phyloP scores from a whole-genome alignment of 2,888 invertebrate species.

The Oxystoma pomonae region DNA sequence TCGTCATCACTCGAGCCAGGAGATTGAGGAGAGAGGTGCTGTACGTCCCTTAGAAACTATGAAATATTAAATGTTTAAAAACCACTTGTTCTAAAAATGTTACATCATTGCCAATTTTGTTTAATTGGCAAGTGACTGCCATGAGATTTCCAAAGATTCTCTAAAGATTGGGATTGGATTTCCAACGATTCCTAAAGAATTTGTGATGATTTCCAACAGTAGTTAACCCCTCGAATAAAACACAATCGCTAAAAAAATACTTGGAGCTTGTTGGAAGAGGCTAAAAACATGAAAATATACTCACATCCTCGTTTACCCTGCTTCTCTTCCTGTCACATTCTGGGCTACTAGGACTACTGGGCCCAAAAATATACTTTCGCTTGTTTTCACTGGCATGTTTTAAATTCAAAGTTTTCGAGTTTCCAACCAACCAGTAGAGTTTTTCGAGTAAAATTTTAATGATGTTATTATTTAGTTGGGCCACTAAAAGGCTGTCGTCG shows the following conservation, averaged over 20 bases:
- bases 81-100: no score
- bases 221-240: no score
- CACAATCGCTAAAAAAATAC: no score
- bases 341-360: conserved; percentile 9
- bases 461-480: conserved; percentile 36
- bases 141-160: no score
- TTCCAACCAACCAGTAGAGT: conserved; percentile 37
- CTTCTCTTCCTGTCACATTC: not conserved
- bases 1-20: conserved; percentile 31
- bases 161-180: no score
- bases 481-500: conserved; percentile 35
- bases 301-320: conserved; percentile 5
- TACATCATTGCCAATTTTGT: no score
- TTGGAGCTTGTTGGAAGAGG: no score
- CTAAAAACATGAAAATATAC: no score
- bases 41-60: conserved; percentile 3
- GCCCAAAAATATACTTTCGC: conserved; percentile 23
- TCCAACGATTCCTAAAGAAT: no score
- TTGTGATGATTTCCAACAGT: no score
- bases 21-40: not conserved
- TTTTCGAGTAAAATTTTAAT: conserved; percentile 38
- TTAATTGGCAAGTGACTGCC: no score
- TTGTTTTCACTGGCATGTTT: conserved; percentile 23
- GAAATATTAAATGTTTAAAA: no score
- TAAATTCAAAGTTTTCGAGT: conserved; percentile 16